Evolutionary conservation across 2,113 vertebrate species (phyloP), one percentile per base, ranked within the genome.

Genomic region (Hiodon tergisus): DNA sequence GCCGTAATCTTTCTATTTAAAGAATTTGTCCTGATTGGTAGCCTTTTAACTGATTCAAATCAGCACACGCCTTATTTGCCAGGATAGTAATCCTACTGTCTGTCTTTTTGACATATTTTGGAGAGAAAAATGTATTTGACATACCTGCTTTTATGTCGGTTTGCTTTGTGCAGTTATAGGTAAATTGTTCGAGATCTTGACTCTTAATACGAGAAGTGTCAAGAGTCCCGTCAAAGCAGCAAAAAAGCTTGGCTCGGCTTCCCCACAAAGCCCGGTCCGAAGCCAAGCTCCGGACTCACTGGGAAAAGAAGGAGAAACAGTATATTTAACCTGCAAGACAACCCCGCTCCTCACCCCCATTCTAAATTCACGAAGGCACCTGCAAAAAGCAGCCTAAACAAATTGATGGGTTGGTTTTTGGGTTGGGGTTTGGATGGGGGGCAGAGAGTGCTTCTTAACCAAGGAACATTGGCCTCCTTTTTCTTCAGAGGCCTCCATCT

Each of bases 401-500:
- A 92, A 92, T 88, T 92, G 89, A 76, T 76, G 81, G 79, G 81
- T 16, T 77, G 75, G 80, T 71, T 52, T 13, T 54, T 60, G 53
- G 46, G 46, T 14, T 16, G 61, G 52, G 8, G 54, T 7, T 9
- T 53, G 2, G 65, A 51, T 50, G 78, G 55, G 16, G 61, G 48
- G 85, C 88, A 83, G 79, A 81, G 85, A 9, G 76, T 63, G 76
- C 67, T 91, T 89, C 92, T 93, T 92, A 90, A 88, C 92, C 84
- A 85, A 89, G 89, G 85, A 86, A 85, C 90, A 91, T 89, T 88
- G 89, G 88, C 88, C 89, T 87, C 86, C 87, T 93, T 93, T 91
- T 87, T 88, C 83, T 69, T 67, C 68, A 76, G 0, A 84, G 81
- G 87, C 90, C 94, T 93, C 96, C 96, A 98, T 98, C 96, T 98